Conservation (phyloP, 2,888 invertebrate species). For the Himalopsyche kuldschensis region DNA sequence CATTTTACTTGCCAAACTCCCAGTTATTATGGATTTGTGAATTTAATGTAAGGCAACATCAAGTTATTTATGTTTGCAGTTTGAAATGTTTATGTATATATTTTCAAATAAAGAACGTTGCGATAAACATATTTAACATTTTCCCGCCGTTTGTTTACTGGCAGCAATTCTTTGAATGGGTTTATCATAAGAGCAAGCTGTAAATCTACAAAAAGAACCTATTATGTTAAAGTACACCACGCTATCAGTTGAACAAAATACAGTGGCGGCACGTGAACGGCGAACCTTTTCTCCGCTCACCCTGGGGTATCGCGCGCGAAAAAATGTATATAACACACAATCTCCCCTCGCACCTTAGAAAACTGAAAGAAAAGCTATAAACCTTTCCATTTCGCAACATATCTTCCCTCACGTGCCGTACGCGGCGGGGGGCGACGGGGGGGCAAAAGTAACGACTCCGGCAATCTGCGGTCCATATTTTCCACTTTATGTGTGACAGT, state of each 20-base stretch:
- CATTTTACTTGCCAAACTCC: too few relatives aligned
- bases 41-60: too few relatives aligned
- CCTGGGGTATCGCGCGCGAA: slow-evolving; percentile 24
- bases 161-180: neutral
- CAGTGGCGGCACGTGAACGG: slow-evolving; percentile 57
- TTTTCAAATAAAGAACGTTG: neutral
- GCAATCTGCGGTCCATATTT: slow-evolving; percentile 62
- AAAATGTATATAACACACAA: slow-evolving; percentile 37
- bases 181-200: neutral
- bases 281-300: slow-evolving; percentile 21
- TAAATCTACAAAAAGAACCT: slow-evolving; percentile 1
- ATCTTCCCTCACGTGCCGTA: slow-evolving; percentile 43
- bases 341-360: slow-evolving; percentile 36
- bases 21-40: too few relatives aligned
- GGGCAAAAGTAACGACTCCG: slow-evolving; percentile 41
- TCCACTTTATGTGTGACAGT: slow-evolving; percentile 65
- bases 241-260: slow-evolving; percentile 46
- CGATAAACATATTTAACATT: neutral
- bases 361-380: slow-evolving; percentile 64
- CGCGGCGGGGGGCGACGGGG: slow-evolving; percentile 32
- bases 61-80: too few relatives aligned
- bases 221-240: neutral
- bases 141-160: neutral
- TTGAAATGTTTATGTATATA: neutral
- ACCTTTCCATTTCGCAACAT: slow-evolving; percentile 50